Base-by-base conservation (phyloP, 2,113 vertebrate species). In the Hypomesus transpacificus region DNA sequence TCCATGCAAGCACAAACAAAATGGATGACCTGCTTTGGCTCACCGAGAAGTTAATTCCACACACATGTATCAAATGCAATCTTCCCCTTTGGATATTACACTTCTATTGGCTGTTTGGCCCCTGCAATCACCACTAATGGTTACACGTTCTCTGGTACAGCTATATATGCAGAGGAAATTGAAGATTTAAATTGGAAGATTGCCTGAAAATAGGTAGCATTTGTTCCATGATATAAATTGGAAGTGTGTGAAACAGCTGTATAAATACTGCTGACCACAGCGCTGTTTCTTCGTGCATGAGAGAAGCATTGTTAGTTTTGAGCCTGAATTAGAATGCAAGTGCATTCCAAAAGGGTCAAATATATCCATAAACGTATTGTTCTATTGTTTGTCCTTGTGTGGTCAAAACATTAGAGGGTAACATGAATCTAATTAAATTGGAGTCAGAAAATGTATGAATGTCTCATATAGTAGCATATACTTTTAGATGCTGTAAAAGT, bases 311-410 rank as follows among this genome's bases (percentile, higher is more conserved):
- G 80, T 87, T 84, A 88, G 73, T 74, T 75, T 65, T 54, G 70
- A 65, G 74, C 80, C 86, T 75, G 85, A 86, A 82, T 86, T 87
- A 89, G 82, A 85, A 79, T 68, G 77, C 74, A 75, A 81, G 78
- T 80, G 75, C 84, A 87, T 90, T 90, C 89, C 88, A 79, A 1
- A 1, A 63, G 67, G 76, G 83, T 87, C 82, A 86, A 83, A 86
- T 75, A 75, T 82, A 85, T 83, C 84, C 74, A 86, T 87, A 87
- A 88, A 89, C 75, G 82, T 81, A 81, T 87, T 84, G 76, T 72
- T 77, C 66, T 76, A 86, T 78, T 68, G 80, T 64, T 85, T 74
- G 57, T 26, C 82, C 89, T 74, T 86, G 71, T 87, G 84, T 81
- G 84, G 88, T 80, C 69, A 82, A 68, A 69, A 31, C 34, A 20